phyloP scores from a whole-genome alignment of 2,797 vertebrate genomes.

The Oceanodroma leucorhoa region DNA sequence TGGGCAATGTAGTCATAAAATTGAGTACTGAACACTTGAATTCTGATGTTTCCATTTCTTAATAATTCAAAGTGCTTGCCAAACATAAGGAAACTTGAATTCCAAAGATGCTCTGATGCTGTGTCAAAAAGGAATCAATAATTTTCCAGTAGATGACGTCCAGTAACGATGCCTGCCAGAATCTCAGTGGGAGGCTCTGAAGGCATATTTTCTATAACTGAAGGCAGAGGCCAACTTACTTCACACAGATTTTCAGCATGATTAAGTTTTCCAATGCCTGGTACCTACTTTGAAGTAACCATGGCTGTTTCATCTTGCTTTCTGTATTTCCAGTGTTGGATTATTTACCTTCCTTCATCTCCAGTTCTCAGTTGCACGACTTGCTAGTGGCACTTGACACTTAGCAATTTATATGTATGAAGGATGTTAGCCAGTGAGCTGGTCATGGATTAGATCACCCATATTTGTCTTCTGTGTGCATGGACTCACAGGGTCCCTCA shows the following conservation, averaged over 20 bases:
- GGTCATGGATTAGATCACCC: background rate
- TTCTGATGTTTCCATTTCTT: conserved; percentile 11
- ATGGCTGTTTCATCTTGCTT: background rate
- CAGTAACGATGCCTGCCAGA: background rate
- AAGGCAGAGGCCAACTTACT: background rate
- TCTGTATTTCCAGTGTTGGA: background rate
- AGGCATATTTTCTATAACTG: background rate
- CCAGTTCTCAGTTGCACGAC: background rate
- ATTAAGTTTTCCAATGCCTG: background rate
- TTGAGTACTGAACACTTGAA: background rate
- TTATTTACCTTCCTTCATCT: background rate
- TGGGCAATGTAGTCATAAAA: background rate
- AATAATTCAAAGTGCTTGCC: background rate
- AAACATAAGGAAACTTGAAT: conserved; percentile 25
- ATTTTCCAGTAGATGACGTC: background rate
- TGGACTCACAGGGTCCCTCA: background rate
- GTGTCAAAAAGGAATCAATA: background rate
- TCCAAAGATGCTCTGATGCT: background rate
- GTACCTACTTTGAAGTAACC: background rate
- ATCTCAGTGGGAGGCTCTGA: background rate
- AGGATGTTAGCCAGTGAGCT: background rate
- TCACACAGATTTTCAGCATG: background rate
- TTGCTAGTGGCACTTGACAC: background rate
- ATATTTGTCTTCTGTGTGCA: background rate
- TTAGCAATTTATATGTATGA: background rate